A percentile compares a stretch with the other conserved stretches of the same genome.
These are phyloP conservation scores for Mesitornis unicolor DNA, from an alignment of 2,113 vertebrate species.

Conservation along the genomic window DNA sequence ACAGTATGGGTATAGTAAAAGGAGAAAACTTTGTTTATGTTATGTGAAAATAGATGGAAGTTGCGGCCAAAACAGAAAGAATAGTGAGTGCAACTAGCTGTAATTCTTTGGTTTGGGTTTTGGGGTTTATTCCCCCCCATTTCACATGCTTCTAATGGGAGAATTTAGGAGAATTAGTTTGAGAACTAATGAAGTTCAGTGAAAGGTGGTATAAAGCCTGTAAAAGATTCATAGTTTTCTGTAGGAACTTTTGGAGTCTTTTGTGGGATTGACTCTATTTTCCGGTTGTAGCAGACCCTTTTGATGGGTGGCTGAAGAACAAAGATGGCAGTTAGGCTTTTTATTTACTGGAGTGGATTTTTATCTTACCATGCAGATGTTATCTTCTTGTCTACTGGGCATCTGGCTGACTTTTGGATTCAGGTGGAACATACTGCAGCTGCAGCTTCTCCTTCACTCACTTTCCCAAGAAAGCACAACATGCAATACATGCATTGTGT, in stretches of 20 bases:
- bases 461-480: background rate
- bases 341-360: background rate
- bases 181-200: background rate
- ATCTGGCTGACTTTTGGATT: background rate
- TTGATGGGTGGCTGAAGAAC: background rate
- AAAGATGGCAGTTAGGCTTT: background rate
- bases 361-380: background rate
- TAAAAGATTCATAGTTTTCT: background rate
- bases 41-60: background rate
- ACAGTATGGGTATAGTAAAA: background rate
- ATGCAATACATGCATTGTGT: background rate
- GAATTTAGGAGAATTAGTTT: background rate
- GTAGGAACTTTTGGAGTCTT: background rate
- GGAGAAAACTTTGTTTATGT: background rate
- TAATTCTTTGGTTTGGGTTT: too few species aligned
- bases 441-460: background rate
- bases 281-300: background rate
- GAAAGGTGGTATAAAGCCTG: background rate
- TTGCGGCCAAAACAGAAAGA: background rate
- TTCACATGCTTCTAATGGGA: background rate
- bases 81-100: background rate
- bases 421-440: background rate
- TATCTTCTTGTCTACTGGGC: background rate
- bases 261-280: background rate
- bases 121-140: background rate